Base-by-base conservation (phyloP, 2,797 vertebrate species). In the Poecilia velifera region DNA sequence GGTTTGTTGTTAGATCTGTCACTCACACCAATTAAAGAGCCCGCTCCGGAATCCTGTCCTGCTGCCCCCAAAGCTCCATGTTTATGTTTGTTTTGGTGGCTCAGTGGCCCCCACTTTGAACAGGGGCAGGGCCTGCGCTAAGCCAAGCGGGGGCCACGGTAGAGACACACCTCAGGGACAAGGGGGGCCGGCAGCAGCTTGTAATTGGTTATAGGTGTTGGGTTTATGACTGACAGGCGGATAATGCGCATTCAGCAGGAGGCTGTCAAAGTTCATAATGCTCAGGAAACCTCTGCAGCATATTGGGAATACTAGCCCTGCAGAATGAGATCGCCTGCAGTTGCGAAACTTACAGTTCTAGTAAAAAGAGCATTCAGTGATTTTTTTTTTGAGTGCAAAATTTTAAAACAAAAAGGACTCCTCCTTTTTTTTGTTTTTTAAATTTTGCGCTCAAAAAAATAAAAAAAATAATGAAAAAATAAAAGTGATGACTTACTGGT, bases 401-500 rank as follows among this genome's bases (percentile, higher is more conserved):
- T 34, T 34, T 34, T 34, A 34, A 34, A 34, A 34, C 34, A 34
- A 34, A 34, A 34, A 34, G 34, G 34, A 34, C 34, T 34, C 34
- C 34, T 34, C 34, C 34, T 34, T 34, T 34, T 34, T 34, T 34
- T 34, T 34, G n/a, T 34, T 34, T 34, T 34, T 34, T 34, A 2
- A 2, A 34, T 34, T 34, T 34, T 34, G 34, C 34, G 3, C 34
- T 34, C 2, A 34, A 34, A 34, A 34, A 34, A 34, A 34, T 34
- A 34, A 34, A 34, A 39, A 3, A 41, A 59, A 57, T 4, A 12
- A 53, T 36, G 28, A 1, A 45, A 74, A 76, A 28, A 81, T 76
- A 84, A 73, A 28, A 76, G 62, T 36, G 72, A 6, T 88, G 85
- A 96, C 97, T 97, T 96, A 99, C 98, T 91, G 94, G 88, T 91